A percentile compares a stretch with the other conserved stretches of the same genome.
These are phyloP conservation scores for Progne subis DNA, from an alignment of 2,113 vertebrate genomes.

Conservation along the genomic window DNA sequence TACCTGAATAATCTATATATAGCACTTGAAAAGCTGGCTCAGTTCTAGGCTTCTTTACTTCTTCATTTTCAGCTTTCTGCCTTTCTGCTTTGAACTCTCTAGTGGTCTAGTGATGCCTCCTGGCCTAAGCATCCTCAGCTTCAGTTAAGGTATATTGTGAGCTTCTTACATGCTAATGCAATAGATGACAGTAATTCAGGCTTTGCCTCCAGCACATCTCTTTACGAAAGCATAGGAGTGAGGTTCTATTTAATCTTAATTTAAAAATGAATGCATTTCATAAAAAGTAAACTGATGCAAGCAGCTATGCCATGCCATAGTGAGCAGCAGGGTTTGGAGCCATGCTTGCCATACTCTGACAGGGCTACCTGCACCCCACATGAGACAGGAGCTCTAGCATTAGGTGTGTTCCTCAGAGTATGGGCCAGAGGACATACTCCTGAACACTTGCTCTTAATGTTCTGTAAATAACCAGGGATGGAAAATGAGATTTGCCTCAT, in stretches of 20 bases:
- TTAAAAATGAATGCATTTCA: neutral
- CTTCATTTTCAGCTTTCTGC: neutral
- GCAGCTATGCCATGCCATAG: neutral
- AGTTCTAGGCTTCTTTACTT: neutral
- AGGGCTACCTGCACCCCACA: neutral
- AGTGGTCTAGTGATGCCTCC: neutral
- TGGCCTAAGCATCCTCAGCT: neutral
- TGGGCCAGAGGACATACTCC: accelerated
- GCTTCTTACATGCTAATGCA: neutral
- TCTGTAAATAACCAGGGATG: neutral
- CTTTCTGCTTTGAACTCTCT: neutral
- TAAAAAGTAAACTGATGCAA: neutral
- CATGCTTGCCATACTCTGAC: accelerated
- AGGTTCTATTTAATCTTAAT: neutral
- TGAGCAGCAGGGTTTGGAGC: neutral
- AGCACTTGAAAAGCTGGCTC: neutral
- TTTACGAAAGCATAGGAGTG: neutral
- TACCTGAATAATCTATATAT: neutral
- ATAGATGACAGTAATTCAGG: neutral
- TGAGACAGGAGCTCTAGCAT: accelerated
- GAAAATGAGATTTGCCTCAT: neutral
- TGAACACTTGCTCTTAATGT: neutral
- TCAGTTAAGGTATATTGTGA: neutral
- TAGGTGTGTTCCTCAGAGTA: accelerated
- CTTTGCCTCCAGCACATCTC: neutral